These are phyloP conservation scores for Luperina testacea DNA, from an alignment of 2,888 invertebrate genomes.

Conservation along the genomic window DNA sequence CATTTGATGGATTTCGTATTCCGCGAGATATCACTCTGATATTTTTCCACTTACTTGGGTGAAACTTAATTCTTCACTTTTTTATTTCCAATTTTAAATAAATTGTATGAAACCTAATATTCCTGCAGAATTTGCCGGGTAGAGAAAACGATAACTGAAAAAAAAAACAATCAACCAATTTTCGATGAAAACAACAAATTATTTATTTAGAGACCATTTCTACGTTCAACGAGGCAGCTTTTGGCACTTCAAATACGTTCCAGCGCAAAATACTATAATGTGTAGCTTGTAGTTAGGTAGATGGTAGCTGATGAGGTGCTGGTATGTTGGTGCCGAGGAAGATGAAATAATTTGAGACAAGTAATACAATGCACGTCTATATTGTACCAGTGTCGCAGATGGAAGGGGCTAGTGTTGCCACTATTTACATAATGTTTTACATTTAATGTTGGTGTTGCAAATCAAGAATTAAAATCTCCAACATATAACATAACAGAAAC, in stretches of 20 bases:
- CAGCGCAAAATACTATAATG: slow-evolving; percentile 6
- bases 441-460: too few relatives aligned
- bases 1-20: slow-evolving; percentile 70
- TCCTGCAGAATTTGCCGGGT: neutral
- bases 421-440: too few relatives aligned
- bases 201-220: slow-evolving; percentile 22
- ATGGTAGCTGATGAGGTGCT: too few relatives aligned
- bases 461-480: too few relatives aligned
- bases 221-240: neutral
- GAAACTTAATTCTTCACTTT: slow-evolving; percentile 21
- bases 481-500: slow-evolving; percentile 20
- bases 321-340: too few relatives aligned
- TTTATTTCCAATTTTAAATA: slow-evolving; percentile 2
- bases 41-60: slow-evolving; percentile 28
- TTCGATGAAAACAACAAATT: neutral
- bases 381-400: too few relatives aligned
- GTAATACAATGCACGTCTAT: too few relatives aligned
- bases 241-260: slow-evolving; percentile 1
- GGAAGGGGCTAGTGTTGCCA: too few relatives aligned
- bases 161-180: neutral
- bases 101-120: slow-evolving; percentile 9
- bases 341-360: too few relatives aligned
- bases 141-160: slow-evolving; percentile 5
- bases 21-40: slow-evolving; percentile 12
- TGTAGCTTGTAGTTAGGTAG: too few relatives aligned